Percentiles rank a stretch among this genome's conserved stretches.
These are phyloP conservation scores for Brienomyrus brachyistius DNA, from an alignment of 2,113 vertebrate genomes.

Conservation along the genomic window DNA sequence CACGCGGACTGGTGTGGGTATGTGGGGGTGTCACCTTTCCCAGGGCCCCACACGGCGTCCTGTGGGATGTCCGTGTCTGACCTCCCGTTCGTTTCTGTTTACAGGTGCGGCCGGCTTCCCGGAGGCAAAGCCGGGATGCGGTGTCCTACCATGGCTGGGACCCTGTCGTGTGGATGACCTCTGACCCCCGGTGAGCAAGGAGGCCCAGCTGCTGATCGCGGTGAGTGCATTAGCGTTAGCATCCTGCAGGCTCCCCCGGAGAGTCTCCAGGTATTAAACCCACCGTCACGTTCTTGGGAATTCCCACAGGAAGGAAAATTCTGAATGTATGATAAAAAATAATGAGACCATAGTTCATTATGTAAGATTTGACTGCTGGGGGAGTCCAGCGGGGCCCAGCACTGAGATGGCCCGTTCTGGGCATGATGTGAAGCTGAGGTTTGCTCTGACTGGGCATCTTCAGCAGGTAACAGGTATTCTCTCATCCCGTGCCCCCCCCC, in stretches of 20 bases:
- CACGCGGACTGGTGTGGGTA: background rate
- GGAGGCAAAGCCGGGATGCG: background rate
- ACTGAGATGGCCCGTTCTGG: background rate
- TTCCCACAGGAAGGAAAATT: background rate
- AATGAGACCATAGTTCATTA: background rate
- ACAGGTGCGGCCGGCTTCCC: background rate
- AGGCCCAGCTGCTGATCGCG: background rate
- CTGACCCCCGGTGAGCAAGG: background rate
- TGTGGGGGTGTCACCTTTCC: background rate
- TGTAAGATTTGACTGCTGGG: background rate
- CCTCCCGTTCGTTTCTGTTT: background rate
- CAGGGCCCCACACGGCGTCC: background rate
- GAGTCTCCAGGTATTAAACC: background rate
- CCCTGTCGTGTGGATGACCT: background rate
- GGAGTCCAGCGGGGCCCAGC: background rate
- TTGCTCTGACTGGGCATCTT: background rate
- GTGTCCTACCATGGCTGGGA: background rate
- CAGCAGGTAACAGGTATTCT: background rate
- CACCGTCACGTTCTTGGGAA: background rate
- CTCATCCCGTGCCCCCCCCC: background rate
- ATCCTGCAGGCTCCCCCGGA: background rate
- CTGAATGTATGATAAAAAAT: background rate
- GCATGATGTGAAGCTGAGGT: background rate
- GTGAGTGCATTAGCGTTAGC: background rate
- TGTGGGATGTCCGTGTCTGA: background rate